Evolutionary conservation across 2,797 vertebrate genomes (phyloP).

Genomic region (Coreius guichenoti): DNA sequence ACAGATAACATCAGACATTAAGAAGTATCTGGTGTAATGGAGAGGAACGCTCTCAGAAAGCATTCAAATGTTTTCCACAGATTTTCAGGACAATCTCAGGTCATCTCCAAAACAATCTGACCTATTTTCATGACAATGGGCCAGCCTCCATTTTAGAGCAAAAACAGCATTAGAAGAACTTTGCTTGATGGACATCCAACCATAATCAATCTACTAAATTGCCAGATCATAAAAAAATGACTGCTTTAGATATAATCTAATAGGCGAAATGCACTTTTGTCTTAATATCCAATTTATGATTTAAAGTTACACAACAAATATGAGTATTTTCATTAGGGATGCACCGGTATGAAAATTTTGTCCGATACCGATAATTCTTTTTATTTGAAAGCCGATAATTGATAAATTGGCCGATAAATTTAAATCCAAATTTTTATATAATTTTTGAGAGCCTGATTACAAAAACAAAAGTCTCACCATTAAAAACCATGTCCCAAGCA

Average conservation of each 20-base stretch:
- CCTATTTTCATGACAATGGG: conserved; percentile 60
- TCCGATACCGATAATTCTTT: too few species aligned
- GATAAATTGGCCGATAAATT: too few species aligned
- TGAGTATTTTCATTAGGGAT: too few species aligned
- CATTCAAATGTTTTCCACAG: conserved; percentile 73
- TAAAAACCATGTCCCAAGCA: too few species aligned
- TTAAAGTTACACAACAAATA: too few species aligned
- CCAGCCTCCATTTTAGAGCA: conserved; percentile 64
- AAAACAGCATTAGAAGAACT: conserved; percentile 67
- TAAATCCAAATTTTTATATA: too few species aligned
- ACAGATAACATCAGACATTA: conserved; percentile 68
- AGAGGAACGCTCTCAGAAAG: conserved; percentile 55
- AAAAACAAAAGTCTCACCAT: too few species aligned
- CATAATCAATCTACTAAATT: conserved; percentile 57
- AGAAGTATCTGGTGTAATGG: conserved; percentile 66
- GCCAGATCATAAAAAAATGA: not conserved
- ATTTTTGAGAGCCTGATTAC: too few species aligned
- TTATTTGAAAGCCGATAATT: too few species aligned
- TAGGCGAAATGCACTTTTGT: not conserved
- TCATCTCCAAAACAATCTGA: conserved; percentile 69
- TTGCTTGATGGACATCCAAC: conserved; percentile 69
- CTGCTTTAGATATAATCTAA: not conserved
- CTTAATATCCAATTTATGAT: too few species aligned
- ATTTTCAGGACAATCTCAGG: conserved; percentile 50
- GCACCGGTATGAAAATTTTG: too few species aligned